Percentiles rank a stretch among this genome's conserved stretches.
phyloP scores from a whole-genome alignment of 1,140 invertebrate genomes.

The Amyelois transitella region DNA sequence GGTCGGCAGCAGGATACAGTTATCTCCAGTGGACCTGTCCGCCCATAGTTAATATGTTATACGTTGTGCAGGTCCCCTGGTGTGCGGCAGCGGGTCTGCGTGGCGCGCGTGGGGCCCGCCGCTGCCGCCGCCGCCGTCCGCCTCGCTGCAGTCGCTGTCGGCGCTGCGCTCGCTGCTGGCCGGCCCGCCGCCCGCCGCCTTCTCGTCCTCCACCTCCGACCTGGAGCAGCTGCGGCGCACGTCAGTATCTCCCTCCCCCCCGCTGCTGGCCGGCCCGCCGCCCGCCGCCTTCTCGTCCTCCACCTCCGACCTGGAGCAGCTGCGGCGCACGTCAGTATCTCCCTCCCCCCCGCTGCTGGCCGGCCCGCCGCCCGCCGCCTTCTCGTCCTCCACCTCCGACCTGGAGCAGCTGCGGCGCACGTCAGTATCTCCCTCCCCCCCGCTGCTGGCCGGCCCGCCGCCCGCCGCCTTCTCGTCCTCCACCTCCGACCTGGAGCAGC shows the following conservation, averaged over 20 bases:
- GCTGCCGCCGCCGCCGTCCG: conserved; percentile 8
- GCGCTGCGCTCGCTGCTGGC: not conserved
- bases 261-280: too few species aligned
- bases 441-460: too few species aligned
- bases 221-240: conserved; percentile 45
- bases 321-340: not conserved
- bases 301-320: not conserved
- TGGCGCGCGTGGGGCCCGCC: conserved; percentile 4
- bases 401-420: too few species aligned
- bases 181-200: conserved; percentile 33
- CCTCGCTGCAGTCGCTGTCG: conserved; percentile 13
- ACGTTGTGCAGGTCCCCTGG: conserved; percentile 19
- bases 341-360: too few species aligned
- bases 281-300: not conserved
- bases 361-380: too few species aligned
- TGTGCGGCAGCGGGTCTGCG: conserved; percentile 20
- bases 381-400: too few species aligned
- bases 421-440: too few species aligned
- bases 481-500: too few species aligned
- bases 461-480: too few species aligned
- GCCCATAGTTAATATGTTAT: not conserved
- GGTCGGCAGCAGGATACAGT: not conserved
- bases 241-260: conserved; percentile 8
- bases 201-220: conserved; percentile 52
- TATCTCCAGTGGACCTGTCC: not conserved